Base-by-base conservation (phyloP, 2,113 vertebrate genomes). In the Strix uralensis region DNA sequence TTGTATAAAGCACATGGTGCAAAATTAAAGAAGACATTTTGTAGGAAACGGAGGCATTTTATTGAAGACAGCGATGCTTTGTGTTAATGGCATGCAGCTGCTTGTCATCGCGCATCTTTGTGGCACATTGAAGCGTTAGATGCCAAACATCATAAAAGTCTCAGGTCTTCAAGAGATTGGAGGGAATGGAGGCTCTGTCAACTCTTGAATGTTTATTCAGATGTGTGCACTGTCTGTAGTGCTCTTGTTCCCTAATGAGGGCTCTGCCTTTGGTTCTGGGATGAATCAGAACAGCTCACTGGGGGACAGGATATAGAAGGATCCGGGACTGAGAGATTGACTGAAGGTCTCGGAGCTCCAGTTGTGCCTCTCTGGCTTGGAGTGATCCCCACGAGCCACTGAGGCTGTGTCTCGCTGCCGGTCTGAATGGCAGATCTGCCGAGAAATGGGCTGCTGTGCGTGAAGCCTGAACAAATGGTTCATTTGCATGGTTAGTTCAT, bases 361-460 rank as follows among this genome's bases (percentile, higher is more conserved):
- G 11, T 55, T 59, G 15, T 67, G 59, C 49, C 20, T 78, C 6
- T 15, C 2, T 12, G 3, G 14, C 46, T 81, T 1, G 0, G 52
- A 36, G 23, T 6, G 9, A 38, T 38, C 55, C 47, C 22, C 25
- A 5, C 0, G 0, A 81, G 46, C 38, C 8, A 1, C 42, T 4
- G 3, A 11, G 38, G 20, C 40, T 10, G 7, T 7, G 10, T 26
- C 51, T 73, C 0, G 0, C 49, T 40, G 26, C 54, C 0, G 1
- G 3, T 36, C 36, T 62, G 55, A 29, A 15, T 3, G 13, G n/a
- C 73, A 42, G 55, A 15, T 77, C 69, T 63, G 1, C 6, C 1
- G 5, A 63, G 44, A 70, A 5, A 30, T 0, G 27, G 29, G 40
- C 57, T 42, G 78, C 90, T 32, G 87, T 3, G 66, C 12, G 12